A percentile compares a stretch with the other conserved stretches of the same genome.
Evolutionary conservation across 1,140 invertebrate species (phyloP).

Genomic region (Trichonephila clavipes): DNA sequence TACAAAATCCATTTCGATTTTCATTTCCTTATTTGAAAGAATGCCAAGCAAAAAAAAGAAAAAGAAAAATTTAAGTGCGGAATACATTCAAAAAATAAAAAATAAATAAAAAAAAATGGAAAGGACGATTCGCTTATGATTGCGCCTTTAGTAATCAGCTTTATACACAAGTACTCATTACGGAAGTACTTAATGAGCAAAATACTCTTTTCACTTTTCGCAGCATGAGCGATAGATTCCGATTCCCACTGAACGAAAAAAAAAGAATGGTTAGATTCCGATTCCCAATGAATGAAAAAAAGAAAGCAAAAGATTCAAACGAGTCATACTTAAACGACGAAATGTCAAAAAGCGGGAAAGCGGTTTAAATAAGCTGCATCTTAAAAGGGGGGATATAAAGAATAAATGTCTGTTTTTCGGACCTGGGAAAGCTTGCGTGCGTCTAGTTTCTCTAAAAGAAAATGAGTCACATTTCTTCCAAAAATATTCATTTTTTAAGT

Average conservation of each 20-base stretch:
- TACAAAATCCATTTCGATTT: neutral
- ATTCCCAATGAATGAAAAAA: neutral
- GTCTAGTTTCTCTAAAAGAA: neutral
- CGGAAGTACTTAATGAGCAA: slow-evolving; percentile 24
- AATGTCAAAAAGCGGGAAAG: slow-evolving; percentile 23
- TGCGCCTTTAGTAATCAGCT: slow-evolving; percentile 11
- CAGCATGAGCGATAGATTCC: neutral
- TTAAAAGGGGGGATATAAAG: neutral
- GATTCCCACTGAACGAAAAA: neutral
- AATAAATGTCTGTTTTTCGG: neutral
- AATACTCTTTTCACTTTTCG: slow-evolving; percentile 9
- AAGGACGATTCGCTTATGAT: neutral
- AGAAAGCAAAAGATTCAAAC: neutral
- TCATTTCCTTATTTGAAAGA: slow-evolving; percentile 1
- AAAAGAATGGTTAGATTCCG: neutral
- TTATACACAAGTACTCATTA: slow-evolving; percentile 42
- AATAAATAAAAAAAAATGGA: neutral
- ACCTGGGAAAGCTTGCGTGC: neutral
- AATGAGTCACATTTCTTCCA: neutral
- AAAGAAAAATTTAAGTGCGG: neutral
- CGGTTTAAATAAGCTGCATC: slow-evolving; percentile 26
- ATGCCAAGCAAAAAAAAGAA: neutral
- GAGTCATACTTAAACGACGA: slow-evolving; percentile 12
- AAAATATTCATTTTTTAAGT: slow-evolving; percentile 28
- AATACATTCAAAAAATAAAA: neutral